phyloP scores from a whole-genome alignment of 2,113 vertebrate genomes.

The Prolemur simus region DNA sequence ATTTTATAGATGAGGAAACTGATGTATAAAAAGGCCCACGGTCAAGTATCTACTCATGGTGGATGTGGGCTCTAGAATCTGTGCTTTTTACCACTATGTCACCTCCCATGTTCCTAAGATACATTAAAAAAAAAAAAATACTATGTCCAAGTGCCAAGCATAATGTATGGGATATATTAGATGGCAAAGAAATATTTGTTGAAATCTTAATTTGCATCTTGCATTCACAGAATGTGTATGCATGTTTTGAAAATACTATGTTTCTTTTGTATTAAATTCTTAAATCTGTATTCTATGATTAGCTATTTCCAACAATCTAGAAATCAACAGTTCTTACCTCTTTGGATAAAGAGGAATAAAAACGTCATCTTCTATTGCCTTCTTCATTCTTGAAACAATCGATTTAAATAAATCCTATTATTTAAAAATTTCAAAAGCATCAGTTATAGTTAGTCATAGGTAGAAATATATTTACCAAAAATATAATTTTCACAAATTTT shows the following conservation, averaged over 20 bases:
- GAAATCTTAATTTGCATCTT: background rate
- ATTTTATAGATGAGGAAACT: background rate
- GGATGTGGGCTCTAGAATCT: background rate
- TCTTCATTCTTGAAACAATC: slow-evolving; percentile 87
- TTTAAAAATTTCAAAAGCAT: slow-evolving; percentile 49
- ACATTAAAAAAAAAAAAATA: background rate
- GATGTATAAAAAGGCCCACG: background rate
- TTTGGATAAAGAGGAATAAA: slow-evolving; percentile 93
- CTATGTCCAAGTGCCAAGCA: background rate
- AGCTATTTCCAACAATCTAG: background rate
- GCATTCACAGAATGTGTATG: background rate
- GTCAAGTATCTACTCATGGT: background rate
- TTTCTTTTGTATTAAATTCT: background rate
- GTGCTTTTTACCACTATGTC: background rate
- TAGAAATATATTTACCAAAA: slow-evolving; percentile 15
- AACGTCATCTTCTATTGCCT: slow-evolving; percentile 92
- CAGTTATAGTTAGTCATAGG: background rate
- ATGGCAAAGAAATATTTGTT: background rate
- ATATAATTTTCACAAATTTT: slow-evolving; percentile 13
- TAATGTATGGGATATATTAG: background rate
- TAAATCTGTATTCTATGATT: background rate
- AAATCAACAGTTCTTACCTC: slow-evolving; percentile 74
- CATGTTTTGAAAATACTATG: background rate
- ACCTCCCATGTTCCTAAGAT: background rate
- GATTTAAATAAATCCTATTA: slow-evolving; percentile 87